These are phyloP conservation scores for Sinella curviseta DNA, from an alignment of 1,140 invertebrate species.

Conservation along the genomic window DNA sequence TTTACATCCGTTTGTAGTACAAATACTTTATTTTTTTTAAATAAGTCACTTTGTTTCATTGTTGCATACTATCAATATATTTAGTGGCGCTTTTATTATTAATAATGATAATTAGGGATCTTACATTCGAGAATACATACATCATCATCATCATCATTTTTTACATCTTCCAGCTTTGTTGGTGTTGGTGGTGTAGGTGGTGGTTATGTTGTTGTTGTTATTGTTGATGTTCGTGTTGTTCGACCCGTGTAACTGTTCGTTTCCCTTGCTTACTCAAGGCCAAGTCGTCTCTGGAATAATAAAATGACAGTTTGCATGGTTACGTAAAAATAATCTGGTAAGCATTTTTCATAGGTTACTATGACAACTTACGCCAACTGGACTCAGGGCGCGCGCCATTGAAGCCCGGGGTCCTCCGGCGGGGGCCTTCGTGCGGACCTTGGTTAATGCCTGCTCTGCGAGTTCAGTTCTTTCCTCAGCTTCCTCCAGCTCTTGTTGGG, in stretches of 20 bases:
- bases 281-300: not conserved
- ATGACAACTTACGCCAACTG: slow-evolving; percentile 14
- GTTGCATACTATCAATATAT: not conserved
- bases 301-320: not conserved
- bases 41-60: not conserved
- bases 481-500: slow-evolving; percentile 96
- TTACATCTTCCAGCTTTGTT: not conserved
- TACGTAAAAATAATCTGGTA: not conserved
- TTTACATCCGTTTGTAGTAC: not conserved
- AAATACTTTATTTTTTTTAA: slow-evolving; percentile 18
- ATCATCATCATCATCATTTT: not conserved
- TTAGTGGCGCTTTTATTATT: slow-evolving; percentile 4
- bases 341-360: not conserved
- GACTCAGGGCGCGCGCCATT: not conserved
- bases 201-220: not conserved
- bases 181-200: not conserved
- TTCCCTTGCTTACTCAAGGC: not conserved
- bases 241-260: not conserved
- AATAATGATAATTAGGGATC: not conserved
- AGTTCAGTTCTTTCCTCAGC: slow-evolving; percentile 61
- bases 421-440: slow-evolving; percentile 1
- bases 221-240: not conserved
- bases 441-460: slow-evolving; percentile 34
- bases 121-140: slow-evolving; percentile 19
- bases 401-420: not conserved